Evolutionary conservation across 2,888 invertebrate species (phyloP), one percentile per base, ranked within the genome.

Genomic region (Caenorhabditis uteleia): DNA sequence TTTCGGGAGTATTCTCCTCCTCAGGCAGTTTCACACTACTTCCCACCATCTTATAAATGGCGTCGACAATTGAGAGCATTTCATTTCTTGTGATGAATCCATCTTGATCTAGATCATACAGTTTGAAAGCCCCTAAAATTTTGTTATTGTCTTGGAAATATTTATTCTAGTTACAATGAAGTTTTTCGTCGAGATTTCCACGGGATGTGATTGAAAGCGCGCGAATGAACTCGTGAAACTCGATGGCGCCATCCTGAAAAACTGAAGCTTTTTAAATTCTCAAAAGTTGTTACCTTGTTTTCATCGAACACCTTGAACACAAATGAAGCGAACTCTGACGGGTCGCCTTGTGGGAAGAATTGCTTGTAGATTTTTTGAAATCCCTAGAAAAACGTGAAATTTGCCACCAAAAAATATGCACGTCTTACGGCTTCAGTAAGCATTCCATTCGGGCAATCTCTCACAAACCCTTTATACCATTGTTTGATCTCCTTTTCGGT

Each of bases 291-390:
- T 87, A 95, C 95, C 86, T 93, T 93, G 86, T 97, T 95, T 87
- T 94, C 93, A 85, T 97, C 95, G 86, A 97, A 97, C 50, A 97
- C 97, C 84, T 95, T 90, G 88, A 97, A 97, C 65, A 97, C 95
- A 83, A 95, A 88, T 50, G 93, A 91, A 46, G 97, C 95, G 85
- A 97, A 98, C 87, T 95, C 97, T 84, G 93, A 93, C 39, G 97
- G 95, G 87, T 98, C 95, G 75, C 97, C 97, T 88, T 95, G 93
- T 51, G 97, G 97, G 86, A 98, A 97, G 88, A 98, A 97, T 87
- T 97, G 95, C 87, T 94, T 94, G 88, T 98, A 97, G 86, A 97
- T 98, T 88, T 92, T 94, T 85, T 95, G 94, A 88, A 98, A 97
- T 81, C 95, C 95, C 94, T 95, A 87, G 56, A 49, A 40, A 47